These are phyloP conservation scores for Sipha flava DNA, from an alignment of 1,140 invertebrate species.

Conservation along the genomic window DNA sequence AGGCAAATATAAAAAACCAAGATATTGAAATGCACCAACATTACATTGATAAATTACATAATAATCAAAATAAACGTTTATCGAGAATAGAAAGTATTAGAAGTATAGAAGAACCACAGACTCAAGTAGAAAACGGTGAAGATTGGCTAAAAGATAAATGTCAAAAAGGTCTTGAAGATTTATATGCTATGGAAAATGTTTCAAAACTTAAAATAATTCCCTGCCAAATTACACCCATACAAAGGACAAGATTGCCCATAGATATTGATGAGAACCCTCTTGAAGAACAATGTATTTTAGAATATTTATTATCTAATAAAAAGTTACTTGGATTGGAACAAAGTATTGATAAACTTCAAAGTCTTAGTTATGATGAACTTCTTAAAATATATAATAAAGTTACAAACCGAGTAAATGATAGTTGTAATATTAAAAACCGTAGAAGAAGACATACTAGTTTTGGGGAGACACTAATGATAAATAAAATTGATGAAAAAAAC, in stretches of 20 bases:
- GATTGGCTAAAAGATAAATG: conserved; percentile 42
- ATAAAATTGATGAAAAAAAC: background rate
- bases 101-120: conserved; percentile 31
- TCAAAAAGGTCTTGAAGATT: conserved; percentile 40
- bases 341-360: conserved; percentile 24
- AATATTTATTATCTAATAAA: conserved; percentile 36
- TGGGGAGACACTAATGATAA: background rate
- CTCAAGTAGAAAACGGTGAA: conserved; percentile 28
- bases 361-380: conserved; percentile 40
- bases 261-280: conserved; percentile 37
- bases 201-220: conserved; percentile 13
- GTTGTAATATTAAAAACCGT: background rate
- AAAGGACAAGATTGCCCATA: background rate
- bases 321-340: conserved; percentile 14
- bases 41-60: conserved; percentile 24
- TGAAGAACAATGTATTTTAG: conserved; percentile 38
- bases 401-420: conserved; percentile 13
- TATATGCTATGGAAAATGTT: conserved; percentile 40
- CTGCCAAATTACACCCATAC: background rate
- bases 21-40: conserved; percentile 2
- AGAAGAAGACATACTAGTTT: conserved; percentile 19
- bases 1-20: conserved; percentile 35
- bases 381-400: conserved; percentile 37
- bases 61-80: conserved; percentile 45
- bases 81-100: conserved; percentile 52